Percentiles rank a stretch among this genome's conserved stretches.
Evolutionary conservation across 2,797 vertebrate species (phyloP).

Genomic region (Molossus molossus): DNA sequence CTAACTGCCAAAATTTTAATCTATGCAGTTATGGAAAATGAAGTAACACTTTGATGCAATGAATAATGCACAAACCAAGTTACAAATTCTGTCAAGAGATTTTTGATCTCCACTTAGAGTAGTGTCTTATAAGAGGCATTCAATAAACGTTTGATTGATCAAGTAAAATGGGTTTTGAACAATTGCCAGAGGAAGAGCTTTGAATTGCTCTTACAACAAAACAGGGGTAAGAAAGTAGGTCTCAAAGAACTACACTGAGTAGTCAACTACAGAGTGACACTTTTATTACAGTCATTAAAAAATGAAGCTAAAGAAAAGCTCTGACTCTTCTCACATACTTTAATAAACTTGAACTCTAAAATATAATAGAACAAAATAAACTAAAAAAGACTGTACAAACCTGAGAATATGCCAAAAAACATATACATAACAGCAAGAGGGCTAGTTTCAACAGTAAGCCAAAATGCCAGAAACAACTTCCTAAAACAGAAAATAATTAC

Average conservation of each 20-base stretch:
- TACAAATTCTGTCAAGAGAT: slow-evolving; percentile 82
- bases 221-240: slow-evolving; percentile 81
- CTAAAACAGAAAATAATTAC: slow-evolving; percentile 89
- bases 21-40: slow-evolving; percentile 65
- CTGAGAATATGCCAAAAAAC: slow-evolving; percentile 96
- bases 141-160: slow-evolving; percentile 85
- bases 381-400: slow-evolving; percentile 88
- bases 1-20: slow-evolving; percentile 65
- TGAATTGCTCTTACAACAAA: slow-evolving; percentile 83
- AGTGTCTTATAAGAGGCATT: slow-evolving; percentile 79
- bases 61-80: slow-evolving; percentile 83
- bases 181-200: slow-evolving; percentile 83
- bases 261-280: slow-evolving; percentile 76
- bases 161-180: slow-evolving; percentile 84
- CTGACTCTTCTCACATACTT: slow-evolving; percentile 66
- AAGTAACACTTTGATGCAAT: slow-evolving; percentile 73
- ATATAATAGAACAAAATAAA: slow-evolving; percentile 76
- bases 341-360: slow-evolving; percentile 78
- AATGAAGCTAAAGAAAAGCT: slow-evolving; percentile 59
- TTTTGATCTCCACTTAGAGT: slow-evolving; percentile 79
- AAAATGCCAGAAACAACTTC: slow-evolving; percentile 95
- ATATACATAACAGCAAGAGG: slow-evolving; percentile 94
- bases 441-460: slow-evolving; percentile 94
- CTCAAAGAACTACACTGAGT: slow-evolving; percentile 75
- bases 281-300: slow-evolving; percentile 84